Percentiles rank a stretch among this genome's conserved stretches.
Evolutionary conservation across 2,113 vertebrate species (phyloP).

Genomic region (Syngnathus floridae): DNA sequence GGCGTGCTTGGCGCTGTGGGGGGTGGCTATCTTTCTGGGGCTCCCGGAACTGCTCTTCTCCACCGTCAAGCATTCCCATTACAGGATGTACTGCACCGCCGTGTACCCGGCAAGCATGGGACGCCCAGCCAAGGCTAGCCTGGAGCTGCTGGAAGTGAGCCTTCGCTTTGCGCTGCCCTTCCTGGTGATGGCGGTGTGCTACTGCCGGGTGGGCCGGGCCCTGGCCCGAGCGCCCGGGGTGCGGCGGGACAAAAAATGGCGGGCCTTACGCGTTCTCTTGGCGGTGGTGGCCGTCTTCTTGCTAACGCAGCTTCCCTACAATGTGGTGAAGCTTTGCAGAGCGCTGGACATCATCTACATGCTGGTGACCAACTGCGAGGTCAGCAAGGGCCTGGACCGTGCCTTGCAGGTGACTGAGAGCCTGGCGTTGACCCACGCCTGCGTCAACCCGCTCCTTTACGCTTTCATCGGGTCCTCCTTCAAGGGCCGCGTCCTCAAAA

Average conservation of each 20-base stretch:
- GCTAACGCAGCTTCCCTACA: constrained; percentile 88
- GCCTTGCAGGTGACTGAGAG: constrained; percentile 82
- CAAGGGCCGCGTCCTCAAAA: constrained; percentile 76
- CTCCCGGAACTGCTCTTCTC: constrained; percentile 82
- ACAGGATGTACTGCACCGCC: constrained; percentile 67
- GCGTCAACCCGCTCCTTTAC: constrained; percentile 89
- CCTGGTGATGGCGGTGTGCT: constrained; percentile 82
- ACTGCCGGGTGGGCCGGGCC: constrained; percentile 66
- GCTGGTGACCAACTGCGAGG: constrained; percentile 74
- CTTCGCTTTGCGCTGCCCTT: constrained; percentile 85
- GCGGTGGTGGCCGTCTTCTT: constrained; percentile 82
- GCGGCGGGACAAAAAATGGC: constrained; percentile 72
- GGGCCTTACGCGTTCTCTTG: constrained; percentile 77
- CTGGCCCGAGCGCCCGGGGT: constrained; percentile 68
- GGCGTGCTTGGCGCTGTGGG: constrained; percentile 73
- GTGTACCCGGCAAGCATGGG: constrained; percentile 72
- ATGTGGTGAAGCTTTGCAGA: constrained; percentile 79
- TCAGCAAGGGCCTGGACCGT: constrained; percentile 78
- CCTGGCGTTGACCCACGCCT: constrained; percentile 83
- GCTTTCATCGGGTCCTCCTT: constrained; percentile 85
- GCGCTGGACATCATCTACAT: constrained; percentile 79
- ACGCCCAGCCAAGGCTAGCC: constrained; percentile 68
- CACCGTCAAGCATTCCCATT: constrained; percentile 61
- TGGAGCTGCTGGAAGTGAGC: constrained; percentile 82
- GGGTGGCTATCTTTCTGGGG: constrained; percentile 70